These are phyloP conservation scores for Vespertilio murinus DNA, from an alignment of 2,797 vertebrate genomes.

Conservation along the genomic window DNA sequence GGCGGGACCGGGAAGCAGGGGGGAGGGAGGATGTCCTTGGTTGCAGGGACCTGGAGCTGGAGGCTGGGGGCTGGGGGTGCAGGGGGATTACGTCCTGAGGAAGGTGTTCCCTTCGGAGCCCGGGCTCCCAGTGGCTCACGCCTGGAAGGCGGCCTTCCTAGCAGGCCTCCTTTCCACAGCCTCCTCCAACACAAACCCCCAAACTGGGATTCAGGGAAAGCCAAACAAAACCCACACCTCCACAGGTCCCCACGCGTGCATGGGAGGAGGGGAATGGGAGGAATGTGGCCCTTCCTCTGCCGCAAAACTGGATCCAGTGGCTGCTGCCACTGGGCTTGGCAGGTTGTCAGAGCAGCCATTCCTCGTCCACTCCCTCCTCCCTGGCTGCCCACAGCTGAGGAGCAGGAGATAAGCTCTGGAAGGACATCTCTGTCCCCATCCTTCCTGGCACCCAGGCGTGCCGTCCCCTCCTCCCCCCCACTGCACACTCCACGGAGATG, in stretches of 20 bases:
- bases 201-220: conserved; percentile 37
- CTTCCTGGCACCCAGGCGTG: background rate
- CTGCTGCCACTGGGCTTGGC: background rate
- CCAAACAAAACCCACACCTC: background rate
- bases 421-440: background rate
- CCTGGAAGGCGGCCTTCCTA: background rate
- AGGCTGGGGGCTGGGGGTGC: background rate
- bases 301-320: background rate
- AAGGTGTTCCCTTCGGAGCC: background rate
- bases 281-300: background rate
- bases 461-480: too few species aligned
- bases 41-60: background rate
- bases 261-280: background rate
- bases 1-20: background rate
- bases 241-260: background rate
- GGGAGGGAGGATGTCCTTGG: background rate
- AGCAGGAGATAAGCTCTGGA: background rate
- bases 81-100: background rate
- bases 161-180: background rate
- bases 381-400: background rate
- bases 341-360: background rate
- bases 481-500: background rate
- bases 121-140: background rate
- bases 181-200: conserved; percentile 50
- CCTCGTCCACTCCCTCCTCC: background rate